Evolutionary conservation across 2,888 invertebrate species (phyloP), one percentile per base, ranked within the genome.

Genomic region (Metellina segmentata): DNA sequence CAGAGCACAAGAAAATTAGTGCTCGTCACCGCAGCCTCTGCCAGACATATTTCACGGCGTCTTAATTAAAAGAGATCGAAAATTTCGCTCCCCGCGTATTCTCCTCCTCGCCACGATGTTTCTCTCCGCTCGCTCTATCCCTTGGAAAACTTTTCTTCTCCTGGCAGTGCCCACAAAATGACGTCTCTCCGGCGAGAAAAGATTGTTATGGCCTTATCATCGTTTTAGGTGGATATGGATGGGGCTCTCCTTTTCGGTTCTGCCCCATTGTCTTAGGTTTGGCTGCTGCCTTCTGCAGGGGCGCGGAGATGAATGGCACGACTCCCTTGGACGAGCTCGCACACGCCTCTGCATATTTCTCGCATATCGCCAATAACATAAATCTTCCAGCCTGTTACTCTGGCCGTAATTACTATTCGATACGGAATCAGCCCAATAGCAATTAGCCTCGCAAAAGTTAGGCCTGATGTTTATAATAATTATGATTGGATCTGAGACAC

Each of bases 41-140:
- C 89, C 88, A 92, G 89, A 92, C 92, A 92, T 92, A 92, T 92
- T 92, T 92, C 92, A 92, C 89, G 82, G 87, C 89, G 89, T 92
- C 89, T 92, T 92, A 92, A 92, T 92, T 92, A 92, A 92, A 92
- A 86, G 89, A 87, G 92, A 92, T 92, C 89, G 92, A 92, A 92
- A 81, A 92, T 89, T 92, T 89, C 89, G 74, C 92, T 75, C 82
- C 49, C 53, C 79, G 48, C 11, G 48, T 69, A 20, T 71, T 70
- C 85, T 75, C 77, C 34, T 6, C 83, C 19, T 61, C 61, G 61
- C 7, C 61, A 16, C 34, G 81, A 82, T 70, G 81, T 81, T 81
- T 81, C 81, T 61, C 52, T 51, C 49, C 71, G 70, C 49, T 34
- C 34, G 19, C 79, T 78, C 48, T 69, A 53, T 77, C 20, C 52